phyloP scores from a whole-genome alignment of 2,797 vertebrate genomes.

The Ctenochaetus hawaiiensis region DNA sequence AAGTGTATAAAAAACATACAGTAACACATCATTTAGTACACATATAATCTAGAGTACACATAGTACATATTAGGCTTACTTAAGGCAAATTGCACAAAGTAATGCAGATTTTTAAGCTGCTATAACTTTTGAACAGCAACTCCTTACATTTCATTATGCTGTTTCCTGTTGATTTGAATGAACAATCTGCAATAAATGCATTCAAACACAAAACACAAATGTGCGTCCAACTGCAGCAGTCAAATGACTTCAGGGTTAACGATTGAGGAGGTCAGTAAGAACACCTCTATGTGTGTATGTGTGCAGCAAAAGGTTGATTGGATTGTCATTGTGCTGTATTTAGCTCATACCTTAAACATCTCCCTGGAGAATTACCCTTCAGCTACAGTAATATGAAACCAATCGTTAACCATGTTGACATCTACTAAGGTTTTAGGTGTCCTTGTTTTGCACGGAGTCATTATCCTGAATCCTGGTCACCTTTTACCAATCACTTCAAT shows the following conservation, averaged over 20 bases:
- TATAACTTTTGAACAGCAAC: neutral
- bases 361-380: slow-evolving; percentile 67
- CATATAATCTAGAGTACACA: too few species aligned
- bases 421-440: slow-evolving; percentile 42
- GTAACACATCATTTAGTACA: too few species aligned
- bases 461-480: slow-evolving; percentile 59
- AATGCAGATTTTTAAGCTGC: neutral
- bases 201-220: neutral
- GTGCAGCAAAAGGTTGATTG: slow-evolving; percentile 50
- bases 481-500: slow-evolving; percentile 54
- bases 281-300: slow-evolving; percentile 22
- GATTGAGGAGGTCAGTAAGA: slow-evolving; percentile 23
- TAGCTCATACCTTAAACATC: slow-evolving; percentile 57
- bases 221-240: slow-evolving; percentile 3
- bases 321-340: slow-evolving; percentile 70
- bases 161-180: slow-evolving; percentile 1
- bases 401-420: slow-evolving; percentile 54
- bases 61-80: too few species aligned
- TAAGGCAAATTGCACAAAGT: neutral
- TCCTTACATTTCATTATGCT: neutral
- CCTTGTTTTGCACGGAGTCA: slow-evolving; percentile 51
- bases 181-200: neutral
- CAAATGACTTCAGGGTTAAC: slow-evolving; percentile 42
- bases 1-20: too few species aligned
- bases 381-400: slow-evolving; percentile 53